phyloP scores from a whole-genome alignment of 2,797 vertebrate species.

The Betta splendens region DNA sequence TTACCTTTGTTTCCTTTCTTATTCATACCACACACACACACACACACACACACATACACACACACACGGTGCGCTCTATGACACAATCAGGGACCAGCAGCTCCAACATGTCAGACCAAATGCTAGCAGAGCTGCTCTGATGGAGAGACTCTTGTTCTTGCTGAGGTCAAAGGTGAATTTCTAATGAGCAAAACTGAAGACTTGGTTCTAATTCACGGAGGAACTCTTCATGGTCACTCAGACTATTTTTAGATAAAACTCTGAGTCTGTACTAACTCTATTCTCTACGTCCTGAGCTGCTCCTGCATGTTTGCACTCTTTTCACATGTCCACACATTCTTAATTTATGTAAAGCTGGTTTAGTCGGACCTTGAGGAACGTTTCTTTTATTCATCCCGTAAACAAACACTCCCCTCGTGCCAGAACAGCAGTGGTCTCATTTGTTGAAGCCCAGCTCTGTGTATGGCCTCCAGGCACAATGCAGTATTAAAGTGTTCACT shows the following conservation, averaged over 20 bases:
- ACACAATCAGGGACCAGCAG: too few relatives aligned
- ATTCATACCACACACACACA: too few relatives aligned
- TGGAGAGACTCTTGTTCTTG: constrained; percentile 16
- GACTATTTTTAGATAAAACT: constrained; percentile 52
- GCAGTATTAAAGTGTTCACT: constrained; percentile 62
- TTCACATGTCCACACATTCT: constrained; percentile 49
- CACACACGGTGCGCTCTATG: too few relatives aligned
- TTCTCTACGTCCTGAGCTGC: constrained; percentile 49
- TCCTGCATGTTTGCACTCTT: constrained; percentile 51
- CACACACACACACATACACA: too few relatives aligned
- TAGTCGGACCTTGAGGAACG: constrained; percentile 58
- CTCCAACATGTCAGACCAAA: too few relatives aligned
- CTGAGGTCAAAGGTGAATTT: constrained; percentile 28
- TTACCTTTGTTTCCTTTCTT: constrained; percentile 10
- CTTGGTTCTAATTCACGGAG: constrained; percentile 4
- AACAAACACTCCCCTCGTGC: constrained; percentile 49
- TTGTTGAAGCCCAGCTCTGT: constrained; percentile 53
- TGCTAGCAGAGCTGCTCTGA: not conserved
- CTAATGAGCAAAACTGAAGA: constrained; percentile 10
- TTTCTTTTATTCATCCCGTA: constrained; percentile 56
- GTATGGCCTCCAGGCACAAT: constrained; percentile 51
- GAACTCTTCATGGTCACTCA: constrained; percentile 36
- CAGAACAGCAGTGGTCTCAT: constrained; percentile 38
- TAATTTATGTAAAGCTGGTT: constrained; percentile 72
- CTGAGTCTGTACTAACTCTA: constrained; percentile 28